Evolutionary conservation across 2,888 invertebrate genomes (phyloP).

Genomic region (Archips crataeganus): DNA sequence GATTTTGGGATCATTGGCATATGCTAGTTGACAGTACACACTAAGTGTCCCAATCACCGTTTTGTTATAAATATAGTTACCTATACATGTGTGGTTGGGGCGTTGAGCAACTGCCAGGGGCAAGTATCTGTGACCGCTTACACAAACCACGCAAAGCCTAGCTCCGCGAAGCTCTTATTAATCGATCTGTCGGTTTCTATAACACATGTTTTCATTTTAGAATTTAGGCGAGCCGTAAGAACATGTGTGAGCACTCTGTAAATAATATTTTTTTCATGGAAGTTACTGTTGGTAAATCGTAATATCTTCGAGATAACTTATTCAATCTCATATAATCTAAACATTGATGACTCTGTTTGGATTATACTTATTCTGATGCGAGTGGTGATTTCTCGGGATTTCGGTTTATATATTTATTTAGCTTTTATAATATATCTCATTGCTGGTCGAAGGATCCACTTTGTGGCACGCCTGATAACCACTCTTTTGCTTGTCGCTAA

Average conservation of each 20-base stretch:
- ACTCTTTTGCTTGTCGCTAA: background rate
- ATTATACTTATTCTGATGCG: background rate
- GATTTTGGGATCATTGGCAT: conserved; percentile 16
- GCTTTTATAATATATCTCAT: background rate
- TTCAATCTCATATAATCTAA: background rate
- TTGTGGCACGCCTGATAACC: background rate
- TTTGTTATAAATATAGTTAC: conserved; percentile 14
- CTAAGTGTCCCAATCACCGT: conserved; percentile 9
- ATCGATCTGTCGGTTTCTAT: conserved; percentile 77
- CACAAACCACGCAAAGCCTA: conserved; percentile 84
- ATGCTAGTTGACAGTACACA: conserved; percentile 17
- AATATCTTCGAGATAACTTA: background rate
- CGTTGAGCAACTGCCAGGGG: conserved; percentile 76
- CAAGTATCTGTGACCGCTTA: conserved; percentile 84
- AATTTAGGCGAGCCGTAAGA: conserved; percentile 61
- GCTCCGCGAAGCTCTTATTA: conserved; percentile 79
- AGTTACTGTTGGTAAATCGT: background rate
- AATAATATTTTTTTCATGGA: conserved; percentile 37
- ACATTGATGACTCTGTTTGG: background rate
- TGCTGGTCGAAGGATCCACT: background rate
- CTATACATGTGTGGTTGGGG: conserved; percentile 48
- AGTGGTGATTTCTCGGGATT: background rate
- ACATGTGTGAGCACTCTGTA: conserved; percentile 77
- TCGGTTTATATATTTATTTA: background rate
- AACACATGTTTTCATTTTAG: conserved; percentile 67